Evolutionary conservation across 2,888 invertebrate species (phyloP).

Genomic region (Notodonta ziczac): DNA sequence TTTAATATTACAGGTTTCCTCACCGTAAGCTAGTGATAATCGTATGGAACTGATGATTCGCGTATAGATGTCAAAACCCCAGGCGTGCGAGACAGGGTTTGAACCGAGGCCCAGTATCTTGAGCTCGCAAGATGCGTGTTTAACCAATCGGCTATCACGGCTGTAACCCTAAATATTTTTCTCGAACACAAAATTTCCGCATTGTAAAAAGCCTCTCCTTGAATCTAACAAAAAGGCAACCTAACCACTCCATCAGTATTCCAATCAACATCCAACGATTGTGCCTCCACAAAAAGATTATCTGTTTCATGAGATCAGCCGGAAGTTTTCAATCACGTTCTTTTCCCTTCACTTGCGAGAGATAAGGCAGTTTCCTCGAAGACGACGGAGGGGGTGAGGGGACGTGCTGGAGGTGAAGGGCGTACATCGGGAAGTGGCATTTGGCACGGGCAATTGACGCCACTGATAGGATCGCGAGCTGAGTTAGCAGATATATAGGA

Average conservation of each 20-base stretch:
- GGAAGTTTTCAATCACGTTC: slow-evolving; percentile 79
- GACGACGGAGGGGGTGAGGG: slow-evolving; percentile 34
- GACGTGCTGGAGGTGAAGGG: slow-evolving; percentile 24
- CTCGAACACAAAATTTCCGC: too few species aligned
- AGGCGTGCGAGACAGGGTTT: too few species aligned
- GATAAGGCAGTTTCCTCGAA: slow-evolving; percentile 64
- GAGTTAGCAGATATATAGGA: slow-evolving; percentile 73
- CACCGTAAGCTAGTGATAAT: too few species aligned
- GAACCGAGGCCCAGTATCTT: too few species aligned
- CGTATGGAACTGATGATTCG: too few species aligned
- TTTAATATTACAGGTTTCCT: too few species aligned
- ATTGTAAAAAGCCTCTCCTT: too few species aligned
- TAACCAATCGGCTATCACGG: too few species aligned
- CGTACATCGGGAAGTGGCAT: slow-evolving; percentile 73
- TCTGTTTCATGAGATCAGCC: slow-evolving; percentile 68
- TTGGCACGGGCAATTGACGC: slow-evolving; percentile 85
- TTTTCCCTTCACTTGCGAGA: slow-evolving; percentile 57
- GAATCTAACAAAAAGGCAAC: slow-evolving; percentile 16
- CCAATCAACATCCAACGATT: slow-evolving; percentile 44
- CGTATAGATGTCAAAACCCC: too few species aligned
- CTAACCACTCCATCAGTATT: slow-evolving; percentile 32
- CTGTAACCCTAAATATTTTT: too few species aligned
- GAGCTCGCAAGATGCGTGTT: too few species aligned
- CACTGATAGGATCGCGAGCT: slow-evolving; percentile 83
- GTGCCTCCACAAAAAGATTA: slow-evolving; percentile 61